Evolutionary conservation across 2,888 invertebrate genomes (phyloP), one percentile per base, ranked within the genome.

Genomic region (Dichetophora obliterata): DNA sequence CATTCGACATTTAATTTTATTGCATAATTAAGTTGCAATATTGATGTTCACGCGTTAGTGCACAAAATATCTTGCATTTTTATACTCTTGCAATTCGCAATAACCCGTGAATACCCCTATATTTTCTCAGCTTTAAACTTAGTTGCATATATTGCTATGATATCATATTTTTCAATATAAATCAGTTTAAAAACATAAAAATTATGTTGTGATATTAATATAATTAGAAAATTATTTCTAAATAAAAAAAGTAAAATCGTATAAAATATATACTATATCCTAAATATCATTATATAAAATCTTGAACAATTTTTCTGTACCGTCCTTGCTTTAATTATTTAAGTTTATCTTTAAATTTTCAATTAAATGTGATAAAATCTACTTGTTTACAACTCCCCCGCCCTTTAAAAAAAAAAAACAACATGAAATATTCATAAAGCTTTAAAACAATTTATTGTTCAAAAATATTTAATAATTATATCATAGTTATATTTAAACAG

Each of bases 201-300:
- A 57, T 19, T 57, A 59, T 72, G 72, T 72, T 72, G 72, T 72
- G 72, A 72, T 72, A 72, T 59, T 72, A 72, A 61, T 61, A 48
- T 59, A 61, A 72, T 61, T 72, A 72, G 48, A 72, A 48, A 61
- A 61, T 72, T 72, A 61, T 72, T 72, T 61, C 27, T 31, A 72
- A 59, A 59, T 72, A 72, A 61, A 43, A 43, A 43, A n/a, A n/a
- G n/a, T n/a, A n/a, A n/a, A n/a, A n/a, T n/a, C n/a, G n/a, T n/a
- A n/a, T n/a, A n/a, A n/a, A 43, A 14, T 3, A 43, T 43, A 43
- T 43, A 19, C 19, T 52, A 31, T 16, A 5, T 66, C 11, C 9
- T 14, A 37, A n/a, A 14, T 19, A 66, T 19, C 19, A 37, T 37
- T 34, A 50, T 24, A 9, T 16, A 19, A 52, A 27, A n/a, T 52